Evolutionary conservation across 2,797 vertebrate genomes (phyloP).

Genomic region (Ambastaia sidthimunki): DNA sequence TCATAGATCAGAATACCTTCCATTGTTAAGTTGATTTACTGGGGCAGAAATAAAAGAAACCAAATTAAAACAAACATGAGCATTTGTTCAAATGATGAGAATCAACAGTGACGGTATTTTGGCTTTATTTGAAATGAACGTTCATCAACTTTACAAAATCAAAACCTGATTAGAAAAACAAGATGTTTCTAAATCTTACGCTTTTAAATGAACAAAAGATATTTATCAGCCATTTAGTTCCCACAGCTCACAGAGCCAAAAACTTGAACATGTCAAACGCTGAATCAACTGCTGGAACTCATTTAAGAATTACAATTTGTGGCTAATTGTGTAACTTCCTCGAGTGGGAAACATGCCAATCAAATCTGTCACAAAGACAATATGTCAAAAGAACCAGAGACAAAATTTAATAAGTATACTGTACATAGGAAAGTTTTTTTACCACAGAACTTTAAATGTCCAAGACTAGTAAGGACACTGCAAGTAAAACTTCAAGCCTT

Average conservation of each 20-base stretch:
- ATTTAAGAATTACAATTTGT: constrained; percentile 43
- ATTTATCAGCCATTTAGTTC: constrained; percentile 74
- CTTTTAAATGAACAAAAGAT: constrained; percentile 86
- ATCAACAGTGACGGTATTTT: constrained; percentile 39
- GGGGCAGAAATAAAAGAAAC: too few species aligned
- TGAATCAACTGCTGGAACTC: constrained; percentile 61
- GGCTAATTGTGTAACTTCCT: constrained; percentile 51
- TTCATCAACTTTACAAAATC: constrained; percentile 99
- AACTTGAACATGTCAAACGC: constrained; percentile 81
- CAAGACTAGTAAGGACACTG: constrained; percentile 43
- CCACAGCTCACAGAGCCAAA: constrained; percentile 98
- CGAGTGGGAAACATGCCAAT: constrained; percentile 58
- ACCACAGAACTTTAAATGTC: constrained; percentile 55
- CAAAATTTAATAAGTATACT: constrained; percentile 39
- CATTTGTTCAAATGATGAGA: too few species aligned
- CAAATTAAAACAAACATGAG: too few species aligned
- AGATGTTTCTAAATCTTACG: constrained; percentile 88
- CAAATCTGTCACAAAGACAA: constrained; percentile 51
- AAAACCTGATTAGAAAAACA: constrained; percentile 94
- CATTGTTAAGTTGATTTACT: too few species aligned
- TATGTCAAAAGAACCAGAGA: constrained; percentile 65
- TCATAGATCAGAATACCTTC: too few species aligned
- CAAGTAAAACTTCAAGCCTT: constrained; percentile 63
- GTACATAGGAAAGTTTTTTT: constrained; percentile 51
- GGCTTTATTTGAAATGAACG: constrained; percentile 80